Base-by-base conservation (phyloP, 92 coral and sea anemone species). In the Palythoa grandiflora region DNA sequence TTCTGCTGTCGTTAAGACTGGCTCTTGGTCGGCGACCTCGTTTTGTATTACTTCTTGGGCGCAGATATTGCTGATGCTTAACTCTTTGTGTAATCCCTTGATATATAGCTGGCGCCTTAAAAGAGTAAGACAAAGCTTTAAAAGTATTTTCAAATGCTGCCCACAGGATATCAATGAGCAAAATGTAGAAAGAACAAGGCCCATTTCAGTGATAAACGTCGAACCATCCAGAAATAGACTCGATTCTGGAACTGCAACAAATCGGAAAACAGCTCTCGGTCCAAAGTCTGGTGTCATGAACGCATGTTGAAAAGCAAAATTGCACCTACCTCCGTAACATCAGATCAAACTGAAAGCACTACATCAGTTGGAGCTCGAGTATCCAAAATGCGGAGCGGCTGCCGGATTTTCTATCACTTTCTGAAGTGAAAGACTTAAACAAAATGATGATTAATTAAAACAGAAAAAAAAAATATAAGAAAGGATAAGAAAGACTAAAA, bases 121-220 rank as follows among this genome's bases (percentile, higher is more conserved):
- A 36, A 70, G 3, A 70, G 28, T 38, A 8, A 70, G 47, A 38
- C 37, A 1, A 68, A 68, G n/a, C 75, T 35, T 36, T 70, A 38
- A 13, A 70, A 35, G 75, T 36, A 9, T 36, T 38, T 9, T 35
- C 38, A 70, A 76, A 79, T 90, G 66, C 73, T 90, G 79, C 65
- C 70, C 70, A 17, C n/a, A 35, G 70, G n/a, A 63, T 3, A 21
- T n/a, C 20, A 21, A 16, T 17, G 70, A n/a, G 70, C 70, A 63
- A 63, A 5, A 9, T 8, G 2, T 1, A 17, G 70, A 63, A 63
- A n/a, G 9, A 63, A 19, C 10, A 44, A 44, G 50, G 70, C 0
- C 21, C 7, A 9, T 21, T 17, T 3, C 37, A 63, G 2, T 19
- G 70, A 63, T 6, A 21, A 63, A 5, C 6, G 21, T 21, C 7